Base-by-base conservation (phyloP, 2,888 invertebrate genomes). In the Andrena trimmerana region DNA sequence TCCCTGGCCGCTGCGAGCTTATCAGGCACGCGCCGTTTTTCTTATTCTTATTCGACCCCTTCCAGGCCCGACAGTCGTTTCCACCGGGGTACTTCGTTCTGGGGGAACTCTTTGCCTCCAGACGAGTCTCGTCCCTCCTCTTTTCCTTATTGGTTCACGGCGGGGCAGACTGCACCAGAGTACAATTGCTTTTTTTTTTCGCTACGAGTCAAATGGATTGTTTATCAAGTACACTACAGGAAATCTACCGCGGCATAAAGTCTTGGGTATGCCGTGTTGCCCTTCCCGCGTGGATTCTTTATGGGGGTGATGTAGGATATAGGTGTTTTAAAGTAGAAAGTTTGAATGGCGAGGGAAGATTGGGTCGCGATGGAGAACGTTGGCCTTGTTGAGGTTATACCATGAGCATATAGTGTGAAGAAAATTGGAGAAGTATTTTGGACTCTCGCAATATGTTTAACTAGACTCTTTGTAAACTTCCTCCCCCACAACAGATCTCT, bases 1-100 rank as follows among this genome's bases (percentile, higher is more conserved):
- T 67, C 62, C 62, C 20, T 31, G 29, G 52, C 62, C 60, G 77
- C 74, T 69, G 63, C 71, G 60, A 66, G 81, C 86, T 87, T 88
- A 88, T 88, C 86, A 73, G 75, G 76, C 80, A 71, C 67, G 42
- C 81, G 59, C 65, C 83, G 78, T 86, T 86, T 84, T 86, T 84
- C 72, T 81, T 81, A 74, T 84, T 78, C 81, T 78, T 75, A 69
- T 81, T 78, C 52, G 52, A 7, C 29, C 50, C 50, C 27, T n/a
- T 16, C 31, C 13, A 36, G 0, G 1, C 60, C 4, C 36, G 54
- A 3, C 48, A 50, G 62, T 83, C 82, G 65, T 83, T 81, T 69
- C 82, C 60, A 74, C 54, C 16, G 48, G 62, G 42, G 70, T 67
- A 66, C 60, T 72, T 82, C 72, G 77, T 82, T 83, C 78, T 68